These are phyloP conservation scores for Psix sp. DNA, from an alignment of 1,140 invertebrate genomes.

Conservation along the genomic window DNA sequence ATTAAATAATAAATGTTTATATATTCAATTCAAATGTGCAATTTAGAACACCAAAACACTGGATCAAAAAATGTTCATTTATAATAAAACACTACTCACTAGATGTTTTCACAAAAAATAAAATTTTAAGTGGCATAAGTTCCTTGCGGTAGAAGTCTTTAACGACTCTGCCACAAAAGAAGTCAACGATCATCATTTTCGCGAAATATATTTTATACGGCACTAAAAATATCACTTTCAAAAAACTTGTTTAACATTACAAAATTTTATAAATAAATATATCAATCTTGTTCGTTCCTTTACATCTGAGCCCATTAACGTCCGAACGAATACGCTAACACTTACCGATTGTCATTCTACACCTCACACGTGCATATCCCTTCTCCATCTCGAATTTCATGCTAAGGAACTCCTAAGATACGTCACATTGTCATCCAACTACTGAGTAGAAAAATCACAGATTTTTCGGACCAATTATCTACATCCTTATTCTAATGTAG, in stretches of 20 bases:
- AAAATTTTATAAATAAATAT: too few species aligned
- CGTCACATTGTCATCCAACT: conserved; percentile 21
- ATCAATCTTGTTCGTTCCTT: too few species aligned
- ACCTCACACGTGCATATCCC: conserved; percentile 55
- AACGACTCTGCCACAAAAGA: conserved; percentile 81
- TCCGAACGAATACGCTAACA: conserved; percentile 45
- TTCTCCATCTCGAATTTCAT: conserved; percentile 49
- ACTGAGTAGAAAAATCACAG: too few species aligned
- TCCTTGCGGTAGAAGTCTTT: conserved; percentile 85
- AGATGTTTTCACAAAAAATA: conserved; percentile 87
- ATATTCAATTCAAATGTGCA: too few species aligned
- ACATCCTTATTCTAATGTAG: too few species aligned
- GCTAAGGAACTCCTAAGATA: conserved; percentile 41
- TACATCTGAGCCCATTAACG: conserved; percentile 37
- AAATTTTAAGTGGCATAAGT: conserved; percentile 83
- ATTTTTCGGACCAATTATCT: too few species aligned
- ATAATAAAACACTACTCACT: too few species aligned
- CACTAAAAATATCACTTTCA: background rate
- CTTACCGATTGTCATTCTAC: conserved; percentile 54
- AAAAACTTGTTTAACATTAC: conserved; percentile 1
- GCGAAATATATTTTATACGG: background rate
- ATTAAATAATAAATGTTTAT: too few species aligned
- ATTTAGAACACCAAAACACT: too few species aligned
- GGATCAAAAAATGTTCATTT: too few species aligned
- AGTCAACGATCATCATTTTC: conserved; percentile 79